Base-by-base conservation (phyloP, 2,113 vertebrate genomes). In the Apteryx owenii region DNA sequence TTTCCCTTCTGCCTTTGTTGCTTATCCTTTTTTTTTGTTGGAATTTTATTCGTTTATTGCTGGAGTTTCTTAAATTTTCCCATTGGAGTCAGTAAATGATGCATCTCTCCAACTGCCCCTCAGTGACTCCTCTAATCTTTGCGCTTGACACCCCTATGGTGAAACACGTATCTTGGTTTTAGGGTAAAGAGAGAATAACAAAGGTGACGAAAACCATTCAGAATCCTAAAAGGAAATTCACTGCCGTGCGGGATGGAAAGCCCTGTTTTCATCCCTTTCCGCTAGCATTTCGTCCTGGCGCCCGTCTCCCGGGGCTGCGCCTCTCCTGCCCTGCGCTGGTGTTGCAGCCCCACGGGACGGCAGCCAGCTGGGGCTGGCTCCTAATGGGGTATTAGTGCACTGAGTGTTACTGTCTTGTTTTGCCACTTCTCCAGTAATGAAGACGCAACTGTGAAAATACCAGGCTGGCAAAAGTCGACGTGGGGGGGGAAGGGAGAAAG, bases 281-380 rank as follows among this genome's bases (percentile, higher is more conserved):
- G 36, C 23, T 28, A 53, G 33, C 21, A n/a, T 40, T 73, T 73
- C 11, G 5, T 36, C 20, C 48, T 21, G 33, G 11, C 18, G 36
- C 22, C 19, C 0, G 0, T n/a, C 25, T 58, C 15, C 15, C 2
- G 1, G 26, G n/a, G 2, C 25, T 73, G 15, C 9, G 10, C 20
- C 85, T 8, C 31, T 83, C 44, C 31, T 69, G 66, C 29, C 31
- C 42, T 78, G 29, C 23, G 31, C 18, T 68, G 42, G 42, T 48
- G 44, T 69, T 69, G 44, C 66, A 69, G 31, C 46, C 29, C 33
- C 14, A 14, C 31, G 40, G 11, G 20, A 12, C 36, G 2, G 4
- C 0, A 4, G 10, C 53, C 1, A 6, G 36, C 2, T 0, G 1
- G 42, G 64, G n/a, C 71, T 81, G 48, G 20, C 14, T 88, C 15